These are phyloP conservation scores for Rhagoletis zephyria DNA, from an alignment of 1,140 invertebrate species.

Conservation along the genomic window DNA sequence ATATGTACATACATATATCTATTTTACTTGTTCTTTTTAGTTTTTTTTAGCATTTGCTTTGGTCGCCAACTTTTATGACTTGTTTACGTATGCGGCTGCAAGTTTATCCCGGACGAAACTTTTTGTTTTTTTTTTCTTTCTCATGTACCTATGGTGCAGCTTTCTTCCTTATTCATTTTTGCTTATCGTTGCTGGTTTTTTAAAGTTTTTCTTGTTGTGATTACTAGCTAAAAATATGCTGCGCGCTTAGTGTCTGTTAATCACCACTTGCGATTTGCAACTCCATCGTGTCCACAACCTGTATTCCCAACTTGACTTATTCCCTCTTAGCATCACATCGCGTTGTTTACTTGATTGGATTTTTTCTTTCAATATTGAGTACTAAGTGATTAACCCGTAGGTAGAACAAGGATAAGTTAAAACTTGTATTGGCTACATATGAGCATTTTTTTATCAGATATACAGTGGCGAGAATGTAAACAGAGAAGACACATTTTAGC, in stretches of 20 bases:
- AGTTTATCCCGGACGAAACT: no score
- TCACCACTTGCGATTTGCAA: slow-evolving; percentile 28
- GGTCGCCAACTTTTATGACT: slow-evolving; percentile 40
- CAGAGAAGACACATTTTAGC: no score
- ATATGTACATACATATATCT: background rate
- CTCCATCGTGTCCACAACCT: slow-evolving; percentile 32
- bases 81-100: background rate
- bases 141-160: background rate
- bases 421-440: no score
- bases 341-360: slow-evolving; percentile 23
- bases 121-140: no score
- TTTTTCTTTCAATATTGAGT: background rate
- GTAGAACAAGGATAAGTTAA: background rate
- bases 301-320: slow-evolving; percentile 23
- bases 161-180: slow-evolving; percentile 36
- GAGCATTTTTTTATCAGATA: no score
- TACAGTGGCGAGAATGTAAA: no score
- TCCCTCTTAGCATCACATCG: slow-evolving; percentile 29
- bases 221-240: slow-evolving; percentile 26
- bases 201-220: background rate
- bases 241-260: slow-evolving; percentile 45
- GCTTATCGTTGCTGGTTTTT: slow-evolving; percentile 10
- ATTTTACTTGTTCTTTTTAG: background rate
- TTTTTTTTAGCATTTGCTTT: background rate
- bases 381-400: background rate